Percentiles rank a stretch among this genome's conserved stretches.
phyloP scores from a whole-genome alignment of 2,797 vertebrate genomes.

The Synanceia verrucosa region DNA sequence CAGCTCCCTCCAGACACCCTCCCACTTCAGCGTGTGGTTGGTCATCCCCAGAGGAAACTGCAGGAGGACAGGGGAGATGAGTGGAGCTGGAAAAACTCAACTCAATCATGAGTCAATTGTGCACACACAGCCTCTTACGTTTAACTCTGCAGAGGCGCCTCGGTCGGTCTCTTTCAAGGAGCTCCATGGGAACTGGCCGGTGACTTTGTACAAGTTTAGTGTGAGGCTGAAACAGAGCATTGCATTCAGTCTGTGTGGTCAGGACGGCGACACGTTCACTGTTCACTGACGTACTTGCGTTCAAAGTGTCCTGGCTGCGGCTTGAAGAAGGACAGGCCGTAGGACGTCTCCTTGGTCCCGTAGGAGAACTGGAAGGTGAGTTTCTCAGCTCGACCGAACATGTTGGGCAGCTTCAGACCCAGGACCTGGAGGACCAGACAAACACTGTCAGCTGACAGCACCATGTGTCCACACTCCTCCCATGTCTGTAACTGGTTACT shows the following conservation, averaged over 20 bases:
- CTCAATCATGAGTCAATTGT: background rate
- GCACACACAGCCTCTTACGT: slow-evolving; percentile 78
- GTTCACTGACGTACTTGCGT: slow-evolving; percentile 85
- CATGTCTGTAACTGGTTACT: background rate
- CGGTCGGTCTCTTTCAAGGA: slow-evolving; percentile 95
- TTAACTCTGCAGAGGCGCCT: slow-evolving; percentile 91
- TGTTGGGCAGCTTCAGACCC: slow-evolving; percentile 93
- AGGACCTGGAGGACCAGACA: slow-evolving; percentile 83
- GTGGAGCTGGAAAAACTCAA: background rate
- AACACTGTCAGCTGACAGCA: background rate
- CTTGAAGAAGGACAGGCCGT: slow-evolving; percentile 96
- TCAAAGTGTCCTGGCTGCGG: slow-evolving; percentile 92
- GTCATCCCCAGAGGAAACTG: slow-evolving; percentile 94
- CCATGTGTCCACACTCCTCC: too few relatives aligned
- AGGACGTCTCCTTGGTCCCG: slow-evolving; percentile 96
- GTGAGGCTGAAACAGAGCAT: slow-evolving; percentile 83
- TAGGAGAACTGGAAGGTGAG: slow-evolving; percentile 99
- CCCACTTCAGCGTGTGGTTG: slow-evolving; percentile 93
- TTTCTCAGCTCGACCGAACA: slow-evolving; percentile 93
- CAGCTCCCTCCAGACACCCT: slow-evolving; percentile 96
- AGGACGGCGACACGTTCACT: background rate
- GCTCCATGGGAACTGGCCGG: slow-evolving; percentile 98
- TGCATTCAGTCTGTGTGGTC: background rate
- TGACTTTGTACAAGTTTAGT: slow-evolving; percentile 95
- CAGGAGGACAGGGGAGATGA: background rate